These are phyloP conservation scores for Dinomys branickii DNA, from an alignment of 2,113 vertebrate genomes.

Conservation along the genomic window DNA sequence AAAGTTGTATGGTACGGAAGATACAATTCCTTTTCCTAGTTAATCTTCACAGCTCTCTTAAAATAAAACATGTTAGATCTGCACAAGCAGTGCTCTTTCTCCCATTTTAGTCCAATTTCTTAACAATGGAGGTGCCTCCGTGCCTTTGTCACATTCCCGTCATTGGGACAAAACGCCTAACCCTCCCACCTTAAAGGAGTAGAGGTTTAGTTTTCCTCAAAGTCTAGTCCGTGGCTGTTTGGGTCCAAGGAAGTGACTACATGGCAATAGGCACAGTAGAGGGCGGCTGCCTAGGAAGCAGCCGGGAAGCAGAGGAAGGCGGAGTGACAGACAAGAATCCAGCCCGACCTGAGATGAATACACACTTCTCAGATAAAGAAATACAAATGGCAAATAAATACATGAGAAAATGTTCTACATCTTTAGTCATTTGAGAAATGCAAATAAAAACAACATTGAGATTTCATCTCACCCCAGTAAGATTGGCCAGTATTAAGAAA, in stretches of 20 bases:
- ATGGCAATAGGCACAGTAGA: neutral
- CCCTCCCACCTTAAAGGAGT: neutral
- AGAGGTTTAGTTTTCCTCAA: neutral
- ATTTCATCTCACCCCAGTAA: too few relatives aligned
- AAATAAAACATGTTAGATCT: neutral
- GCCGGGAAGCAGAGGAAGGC: neutral
- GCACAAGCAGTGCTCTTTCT: neutral
- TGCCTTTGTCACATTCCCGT: neutral
- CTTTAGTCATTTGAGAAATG: too few relatives aligned
- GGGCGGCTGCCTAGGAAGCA: neutral
- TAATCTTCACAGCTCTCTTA: neutral
- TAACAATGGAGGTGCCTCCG: neutral
- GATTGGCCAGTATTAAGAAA: too few relatives aligned
- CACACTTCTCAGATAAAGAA: too few relatives aligned
- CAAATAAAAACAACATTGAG: too few relatives aligned
- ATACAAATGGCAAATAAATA: too few relatives aligned
- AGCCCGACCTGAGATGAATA: too few relatives aligned
- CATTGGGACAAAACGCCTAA: neutral
- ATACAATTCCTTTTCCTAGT: neutral
- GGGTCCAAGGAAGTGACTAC: neutral
- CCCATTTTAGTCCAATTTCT: neutral
- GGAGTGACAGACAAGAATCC: neutral
- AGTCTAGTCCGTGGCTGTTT: neutral
- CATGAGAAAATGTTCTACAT: too few relatives aligned
- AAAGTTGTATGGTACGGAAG: neutral